Evolutionary conservation across 1,140 invertebrate genomes (phyloP).

Genomic region (Helicoverpa zea): DNA sequence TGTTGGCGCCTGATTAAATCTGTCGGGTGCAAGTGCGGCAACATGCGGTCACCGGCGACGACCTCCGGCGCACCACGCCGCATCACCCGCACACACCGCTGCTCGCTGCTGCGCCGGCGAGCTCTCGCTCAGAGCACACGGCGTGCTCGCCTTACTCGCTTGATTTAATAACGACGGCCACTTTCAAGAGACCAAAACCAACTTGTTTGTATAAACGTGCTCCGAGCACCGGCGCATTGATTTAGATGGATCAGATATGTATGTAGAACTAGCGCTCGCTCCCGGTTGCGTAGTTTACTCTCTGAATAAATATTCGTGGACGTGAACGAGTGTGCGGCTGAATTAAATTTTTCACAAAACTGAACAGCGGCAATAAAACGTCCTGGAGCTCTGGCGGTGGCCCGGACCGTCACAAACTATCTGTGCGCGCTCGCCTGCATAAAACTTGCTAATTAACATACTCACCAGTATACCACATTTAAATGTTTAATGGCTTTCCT

Average conservation of each 20-base stretch:
- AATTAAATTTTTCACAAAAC: conserved; percentile 56
- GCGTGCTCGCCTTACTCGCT: conserved; percentile 38
- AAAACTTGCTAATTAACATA: conserved; percentile 64
- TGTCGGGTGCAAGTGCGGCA: conserved; percentile 60
- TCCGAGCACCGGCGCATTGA: conserved; percentile 22
- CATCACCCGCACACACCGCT: conserved; percentile 1
- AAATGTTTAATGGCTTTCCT: conserved; percentile 51
- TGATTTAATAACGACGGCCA: conserved; percentile 44
- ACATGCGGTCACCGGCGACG: conserved; percentile 57
- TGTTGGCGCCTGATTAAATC: conserved; percentile 68
- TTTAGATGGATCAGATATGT: conserved; percentile 17
- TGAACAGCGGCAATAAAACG: conserved; percentile 56
- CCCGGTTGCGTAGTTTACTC: conserved; percentile 27
- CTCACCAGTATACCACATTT: conserved; percentile 48
- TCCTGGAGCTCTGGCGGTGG: conserved; percentile 29
- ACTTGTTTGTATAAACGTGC: conserved; percentile 28
- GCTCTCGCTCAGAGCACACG: conserved; percentile 34
- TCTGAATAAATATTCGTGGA: conserved; percentile 27
- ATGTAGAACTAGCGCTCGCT: neutral
- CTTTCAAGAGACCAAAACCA: conserved; percentile 29
- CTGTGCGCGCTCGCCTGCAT: conserved; percentile 55
- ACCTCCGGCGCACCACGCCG: conserved; percentile 36
- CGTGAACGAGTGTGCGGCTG: conserved; percentile 28
- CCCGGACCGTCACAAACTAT: conserved; percentile 55
- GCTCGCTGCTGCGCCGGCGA: conserved; percentile 1